phyloP scores from a whole-genome alignment of 2,888 invertebrate genomes.

The Campoletis raptor region DNA sequence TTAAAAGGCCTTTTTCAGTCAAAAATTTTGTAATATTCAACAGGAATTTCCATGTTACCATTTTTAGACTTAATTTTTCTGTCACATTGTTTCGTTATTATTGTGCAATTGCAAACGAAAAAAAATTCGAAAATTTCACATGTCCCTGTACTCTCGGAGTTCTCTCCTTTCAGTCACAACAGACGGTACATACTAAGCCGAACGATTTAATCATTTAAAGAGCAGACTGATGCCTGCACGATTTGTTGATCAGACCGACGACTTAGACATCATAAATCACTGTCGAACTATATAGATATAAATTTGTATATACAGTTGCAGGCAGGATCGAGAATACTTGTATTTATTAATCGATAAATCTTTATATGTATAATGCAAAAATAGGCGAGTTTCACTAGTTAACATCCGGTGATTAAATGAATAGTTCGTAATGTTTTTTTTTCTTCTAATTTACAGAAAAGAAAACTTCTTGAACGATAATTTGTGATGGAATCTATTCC shows the following conservation, averaged over 20 bases:
- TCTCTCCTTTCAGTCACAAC: neutral
- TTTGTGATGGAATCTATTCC: neutral
- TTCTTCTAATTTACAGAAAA: neutral
- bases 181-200: neutral
- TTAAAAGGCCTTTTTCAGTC: too few relatives aligned
- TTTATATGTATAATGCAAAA: neutral
- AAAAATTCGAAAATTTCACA: neutral
- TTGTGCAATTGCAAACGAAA: neutral
- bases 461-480: neutral
- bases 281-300: constrained; percentile 11
- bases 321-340: constrained; percentile 6
- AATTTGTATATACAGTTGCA: neutral
- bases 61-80: neutral
- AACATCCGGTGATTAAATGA: neutral
- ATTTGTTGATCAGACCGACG: constrained; percentile 55
- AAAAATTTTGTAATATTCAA: too few relatives aligned
- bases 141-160: neutral
- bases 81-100: neutral
- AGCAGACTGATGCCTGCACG: constrained; percentile 51
- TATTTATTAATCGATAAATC: constrained; percentile 64
- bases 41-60: neutral
- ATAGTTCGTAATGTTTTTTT: neutral
- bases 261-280: constrained; percentile 63
- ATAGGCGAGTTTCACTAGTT: neutral
- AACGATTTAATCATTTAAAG: constrained; percentile 70